phyloP scores from a whole-genome alignment of 2,888 invertebrate genomes.

The Selenia dentaria region DNA sequence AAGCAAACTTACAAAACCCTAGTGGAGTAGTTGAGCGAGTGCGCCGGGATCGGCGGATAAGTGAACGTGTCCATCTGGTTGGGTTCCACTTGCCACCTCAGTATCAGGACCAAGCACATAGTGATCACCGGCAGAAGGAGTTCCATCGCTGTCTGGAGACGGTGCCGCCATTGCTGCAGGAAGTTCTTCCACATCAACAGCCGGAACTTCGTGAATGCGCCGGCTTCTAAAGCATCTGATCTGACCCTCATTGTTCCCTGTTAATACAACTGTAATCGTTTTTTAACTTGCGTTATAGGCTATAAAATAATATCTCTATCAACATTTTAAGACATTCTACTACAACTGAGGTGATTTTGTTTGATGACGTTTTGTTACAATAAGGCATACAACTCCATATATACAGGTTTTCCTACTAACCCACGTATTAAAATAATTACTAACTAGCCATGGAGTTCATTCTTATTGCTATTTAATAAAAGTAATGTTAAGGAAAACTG shows the following conservation, averaged over 20 bases:
- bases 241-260: constrained; percentile 34
- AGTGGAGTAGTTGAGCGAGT: constrained; percentile 45
- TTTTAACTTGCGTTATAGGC: too few species aligned
- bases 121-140: constrained; percentile 88
- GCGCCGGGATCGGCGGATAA: constrained; percentile 60
- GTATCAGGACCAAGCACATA: constrained; percentile 87
- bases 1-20: constrained; percentile 56
- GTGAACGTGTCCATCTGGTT: constrained; percentile 43
- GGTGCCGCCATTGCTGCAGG: constrained; percentile 89
- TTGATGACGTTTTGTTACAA: too few species aligned
- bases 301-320: too few species aligned
- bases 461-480: too few species aligned
- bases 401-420: too few species aligned
- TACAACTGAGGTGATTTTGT: too few species aligned
- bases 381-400: too few species aligned
- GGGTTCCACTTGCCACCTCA: constrained; percentile 88
- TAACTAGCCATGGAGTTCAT: too few species aligned
- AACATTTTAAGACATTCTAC: too few species aligned
- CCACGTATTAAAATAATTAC: too few species aligned
- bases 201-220: constrained; percentile 84
- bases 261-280: not conserved
- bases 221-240: constrained; percentile 43
- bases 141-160: constrained; percentile 87
- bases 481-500: too few species aligned
- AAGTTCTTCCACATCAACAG: constrained; percentile 94